phyloP scores from a whole-genome alignment of 2,888 invertebrate genomes.

The Andrena dorsata region DNA sequence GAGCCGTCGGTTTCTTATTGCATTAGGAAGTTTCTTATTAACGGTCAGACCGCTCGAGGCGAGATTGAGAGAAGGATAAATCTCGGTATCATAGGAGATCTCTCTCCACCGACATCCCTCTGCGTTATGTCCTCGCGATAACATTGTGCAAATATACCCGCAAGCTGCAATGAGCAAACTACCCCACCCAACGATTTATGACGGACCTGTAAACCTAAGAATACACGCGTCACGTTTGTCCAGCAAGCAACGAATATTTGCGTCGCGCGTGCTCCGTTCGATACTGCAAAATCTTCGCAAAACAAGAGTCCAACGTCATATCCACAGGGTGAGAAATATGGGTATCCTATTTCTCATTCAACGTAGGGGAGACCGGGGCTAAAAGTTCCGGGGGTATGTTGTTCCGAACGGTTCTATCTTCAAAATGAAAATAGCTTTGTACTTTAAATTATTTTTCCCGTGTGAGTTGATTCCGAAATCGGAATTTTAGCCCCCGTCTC shows the following conservation, averaged over 20 bases:
- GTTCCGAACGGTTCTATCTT: no score
- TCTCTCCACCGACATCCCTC: not conserved
- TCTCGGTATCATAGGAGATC: not conserved
- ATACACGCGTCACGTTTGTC: slow-evolving; percentile 6
- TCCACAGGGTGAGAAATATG: slow-evolving; percentile 6
- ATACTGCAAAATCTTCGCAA: not conserved
- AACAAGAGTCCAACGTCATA: not conserved
- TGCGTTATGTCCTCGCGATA: not conserved
- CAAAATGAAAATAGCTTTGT: no score
- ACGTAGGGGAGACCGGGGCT: no score
- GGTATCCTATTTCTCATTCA: not conserved
- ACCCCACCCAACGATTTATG: not conserved
- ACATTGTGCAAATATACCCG: slow-evolving; percentile 26
- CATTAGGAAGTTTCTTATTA: slow-evolving; percentile 14
- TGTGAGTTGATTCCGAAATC: no score
- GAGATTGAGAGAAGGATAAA: slow-evolving; percentile 5
- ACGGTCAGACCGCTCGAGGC: not conserved
- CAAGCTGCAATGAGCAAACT: slow-evolving; percentile 17
- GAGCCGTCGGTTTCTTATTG: slow-evolving; percentile 22
- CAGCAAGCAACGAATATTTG: slow-evolving; percentile 22
- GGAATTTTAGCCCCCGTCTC: no score
- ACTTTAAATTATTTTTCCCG: no score
- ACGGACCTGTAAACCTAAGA: slow-evolving; percentile 5
- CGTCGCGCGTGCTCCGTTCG: not conserved
- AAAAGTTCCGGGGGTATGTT: no score